phyloP scores from a whole-genome alignment of 2,113 vertebrate species.

The Motacilla alba region DNA sequence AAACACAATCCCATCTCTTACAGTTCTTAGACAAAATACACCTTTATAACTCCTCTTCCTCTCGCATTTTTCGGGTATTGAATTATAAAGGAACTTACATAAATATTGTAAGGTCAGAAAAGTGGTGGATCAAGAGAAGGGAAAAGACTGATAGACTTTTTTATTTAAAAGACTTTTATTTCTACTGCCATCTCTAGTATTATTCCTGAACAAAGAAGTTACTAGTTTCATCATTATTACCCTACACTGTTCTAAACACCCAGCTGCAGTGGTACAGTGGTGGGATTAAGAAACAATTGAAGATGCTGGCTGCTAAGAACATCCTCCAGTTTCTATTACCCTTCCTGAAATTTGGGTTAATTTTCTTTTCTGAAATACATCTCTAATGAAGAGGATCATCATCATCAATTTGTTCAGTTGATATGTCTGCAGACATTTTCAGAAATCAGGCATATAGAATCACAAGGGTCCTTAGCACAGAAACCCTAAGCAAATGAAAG shows the following conservation, averaged over 20 bases:
- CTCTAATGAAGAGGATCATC: not conserved
- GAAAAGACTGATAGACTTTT: not conserved
- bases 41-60: not conserved
- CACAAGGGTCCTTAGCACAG: not conserved
- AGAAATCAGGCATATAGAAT: not conserved
- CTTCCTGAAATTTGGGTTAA: not conserved
- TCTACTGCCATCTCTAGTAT: not conserved
- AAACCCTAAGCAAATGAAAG: not conserved
- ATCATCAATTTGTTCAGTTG: not conserved
- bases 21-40: not conserved
- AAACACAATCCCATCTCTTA: not conserved
- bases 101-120: not conserved
- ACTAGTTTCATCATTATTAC: not conserved
- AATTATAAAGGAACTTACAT: not conserved
- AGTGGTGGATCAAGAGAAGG: not conserved
- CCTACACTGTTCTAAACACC: not conserved
- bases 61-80: not conserved
- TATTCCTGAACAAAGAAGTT: not conserved
- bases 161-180: not conserved
- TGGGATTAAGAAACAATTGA: not conserved
- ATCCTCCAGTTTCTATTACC: not conserved
- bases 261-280: not conserved
- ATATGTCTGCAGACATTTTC: not conserved
- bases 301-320: not conserved
- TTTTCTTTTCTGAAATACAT: not conserved